Evolutionary conservation across 2,797 vertebrate species (phyloP), one percentile per base, ranked within the genome.

Genomic region (Perodicticus potto): DNA sequence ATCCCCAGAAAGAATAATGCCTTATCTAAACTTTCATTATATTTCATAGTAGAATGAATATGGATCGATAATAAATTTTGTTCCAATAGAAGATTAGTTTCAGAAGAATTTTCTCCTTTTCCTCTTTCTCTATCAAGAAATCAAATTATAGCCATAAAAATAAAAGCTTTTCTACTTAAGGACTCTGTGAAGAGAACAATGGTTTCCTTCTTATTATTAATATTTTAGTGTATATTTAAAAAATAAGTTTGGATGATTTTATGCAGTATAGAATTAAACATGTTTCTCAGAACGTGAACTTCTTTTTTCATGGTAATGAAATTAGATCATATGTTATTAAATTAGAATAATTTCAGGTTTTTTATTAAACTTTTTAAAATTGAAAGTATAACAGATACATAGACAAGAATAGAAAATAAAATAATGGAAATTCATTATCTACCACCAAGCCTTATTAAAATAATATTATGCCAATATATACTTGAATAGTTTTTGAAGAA

Each of bases 21-120:
- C 84, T 96, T 94, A 94, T 95, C 91, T 90, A 95, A 97, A 85
- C 80, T 86, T 96, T 85, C 93, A 96, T 97, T 93, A 53, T 96
- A 94, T 89, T 97, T 89, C 93, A 74, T 73, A 95, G 67, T 73
- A 94, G 70, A 96, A 96, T 95, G 95, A 82, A 91, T 96, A 80
- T 83, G 63, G 93, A 95, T 97, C 53, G 16, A 93, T 97, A 97
- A 87, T 94, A 95, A 94, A 87, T 96, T 96, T 95, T 85, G 37
- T 94, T 96, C 69, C 80, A 96, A 86, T 82, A 34, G 40, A 94
- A 34, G 73, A 74, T 94, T 96, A 67, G 72, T 90, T 97, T 97
- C 87, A 89, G 76, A 96, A 97, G 92, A 95, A 74, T 96, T 93
- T 94, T 32, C n/a, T 32, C 49, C 23, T 59, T 96, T 96, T 81